phyloP scores from a whole-genome alignment of 2,797 vertebrate species.

The Ibycter americanus region DNA sequence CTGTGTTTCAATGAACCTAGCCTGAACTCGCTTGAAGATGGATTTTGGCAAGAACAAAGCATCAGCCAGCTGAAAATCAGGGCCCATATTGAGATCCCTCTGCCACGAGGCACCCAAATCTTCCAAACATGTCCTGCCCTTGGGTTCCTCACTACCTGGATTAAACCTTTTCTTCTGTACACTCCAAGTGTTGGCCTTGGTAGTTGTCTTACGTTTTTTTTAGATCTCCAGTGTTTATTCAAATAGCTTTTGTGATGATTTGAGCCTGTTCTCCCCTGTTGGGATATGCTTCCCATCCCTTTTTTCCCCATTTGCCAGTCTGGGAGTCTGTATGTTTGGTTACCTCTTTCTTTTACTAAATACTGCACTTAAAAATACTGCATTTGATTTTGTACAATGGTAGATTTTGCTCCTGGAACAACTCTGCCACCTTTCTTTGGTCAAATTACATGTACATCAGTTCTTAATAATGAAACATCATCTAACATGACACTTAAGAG shows the following conservation, averaged over 20 bases:
- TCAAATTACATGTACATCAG: background rate
- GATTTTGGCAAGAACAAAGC: background rate
- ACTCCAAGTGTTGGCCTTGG: background rate
- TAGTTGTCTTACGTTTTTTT: background rate
- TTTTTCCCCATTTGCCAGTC: background rate
- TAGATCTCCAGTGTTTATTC: background rate
- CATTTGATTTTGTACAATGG: background rate
- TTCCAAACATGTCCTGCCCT: background rate
- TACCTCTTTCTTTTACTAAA: background rate
- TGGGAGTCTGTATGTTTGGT: background rate
- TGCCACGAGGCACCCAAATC: background rate
- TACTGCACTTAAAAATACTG: background rate
- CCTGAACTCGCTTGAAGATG: background rate
- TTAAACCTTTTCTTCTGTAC: background rate
- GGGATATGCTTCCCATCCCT: background rate
- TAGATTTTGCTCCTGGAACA: conserved; percentile 34
- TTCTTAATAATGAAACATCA: background rate
- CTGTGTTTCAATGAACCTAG: background rate
- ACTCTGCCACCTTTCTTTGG: conserved; percentile 56
- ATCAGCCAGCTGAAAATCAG: background rate
- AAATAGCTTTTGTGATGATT: background rate
- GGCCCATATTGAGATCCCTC: background rate
- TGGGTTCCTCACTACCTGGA: background rate
- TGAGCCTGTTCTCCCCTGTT: background rate
- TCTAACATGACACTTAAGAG: background rate